Percentiles rank a stretch among this genome's conserved stretches.
Conservation (phyloP, 2,113 vertebrate species). For the Pachycephala philippinensis region DNA sequence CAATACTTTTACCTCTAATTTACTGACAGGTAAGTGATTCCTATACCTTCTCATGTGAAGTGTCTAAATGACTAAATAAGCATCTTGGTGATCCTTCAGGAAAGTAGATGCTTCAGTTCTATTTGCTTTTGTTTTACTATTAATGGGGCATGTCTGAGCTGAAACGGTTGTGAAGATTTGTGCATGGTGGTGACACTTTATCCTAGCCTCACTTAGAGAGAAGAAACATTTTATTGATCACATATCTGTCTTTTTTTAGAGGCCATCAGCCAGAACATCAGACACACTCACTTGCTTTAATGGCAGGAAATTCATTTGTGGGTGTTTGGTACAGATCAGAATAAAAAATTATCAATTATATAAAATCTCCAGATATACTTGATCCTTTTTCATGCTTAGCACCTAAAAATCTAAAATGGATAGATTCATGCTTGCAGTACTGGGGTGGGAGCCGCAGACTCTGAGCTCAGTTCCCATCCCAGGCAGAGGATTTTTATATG, state of each 20-base stretch:
- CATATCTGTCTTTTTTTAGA: not conserved
- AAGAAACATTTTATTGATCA: not conserved
- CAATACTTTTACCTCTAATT: not conserved
- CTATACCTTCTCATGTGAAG: not conserved
- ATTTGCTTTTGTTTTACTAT: not conserved
- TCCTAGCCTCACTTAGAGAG: not conserved
- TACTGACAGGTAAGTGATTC: not conserved
- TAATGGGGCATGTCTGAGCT: not conserved
- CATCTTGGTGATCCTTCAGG: not conserved
- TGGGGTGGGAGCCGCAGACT: not conserved
- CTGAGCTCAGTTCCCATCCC: not conserved
- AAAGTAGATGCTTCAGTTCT: not conserved
- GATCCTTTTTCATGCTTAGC: not conserved
- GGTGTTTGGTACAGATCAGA: not conserved
- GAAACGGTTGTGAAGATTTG: constrained; percentile 2
- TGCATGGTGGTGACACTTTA: not conserved
- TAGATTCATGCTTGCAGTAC: not conserved
- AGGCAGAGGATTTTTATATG: not conserved
- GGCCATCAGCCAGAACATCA: not conserved
- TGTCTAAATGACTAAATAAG: not conserved
- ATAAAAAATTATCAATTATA: not conserved
- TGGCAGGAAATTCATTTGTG: not conserved
- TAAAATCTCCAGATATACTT: not conserved
- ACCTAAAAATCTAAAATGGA: not conserved
- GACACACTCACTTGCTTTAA: not conserved